Percentiles rank a stretch among this genome's conserved stretches.
Evolutionary conservation across 2,888 invertebrate species (phyloP).

Genomic region (Graphium colonna): DNA sequence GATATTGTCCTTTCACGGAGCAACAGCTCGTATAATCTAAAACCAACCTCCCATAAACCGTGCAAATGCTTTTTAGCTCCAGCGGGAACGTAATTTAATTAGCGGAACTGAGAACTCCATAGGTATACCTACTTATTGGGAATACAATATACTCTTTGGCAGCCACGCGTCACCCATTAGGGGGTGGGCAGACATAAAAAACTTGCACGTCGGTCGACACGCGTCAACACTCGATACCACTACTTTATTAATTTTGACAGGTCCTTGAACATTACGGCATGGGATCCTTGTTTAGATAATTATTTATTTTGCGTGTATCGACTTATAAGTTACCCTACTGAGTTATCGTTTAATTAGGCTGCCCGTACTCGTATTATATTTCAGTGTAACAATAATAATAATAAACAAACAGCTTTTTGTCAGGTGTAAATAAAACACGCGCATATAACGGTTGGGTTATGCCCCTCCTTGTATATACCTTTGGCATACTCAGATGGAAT

Average conservation of each 20-base stretch:
- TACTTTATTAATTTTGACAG: slow-evolving; percentile 67
- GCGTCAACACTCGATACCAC: slow-evolving; percentile 65
- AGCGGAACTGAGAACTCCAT: slow-evolving; percentile 10
- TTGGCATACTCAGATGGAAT: too few species aligned
- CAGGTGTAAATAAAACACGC: too few species aligned
- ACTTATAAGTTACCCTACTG: slow-evolving; percentile 19
- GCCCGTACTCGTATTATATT: too few species aligned
- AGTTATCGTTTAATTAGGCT: neutral
- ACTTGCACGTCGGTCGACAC: slow-evolving; percentile 45
- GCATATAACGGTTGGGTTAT: too few species aligned
- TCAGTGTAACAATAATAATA: too few species aligned
- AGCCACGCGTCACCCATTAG: slow-evolving; percentile 69
- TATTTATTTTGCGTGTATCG: slow-evolving; percentile 31
- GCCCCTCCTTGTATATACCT: too few species aligned
- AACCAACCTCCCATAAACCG: slow-evolving; percentile 25
- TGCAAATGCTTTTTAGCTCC: neutral
- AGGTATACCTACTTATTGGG: slow-evolving; percentile 30
- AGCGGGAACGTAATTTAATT: too few species aligned
- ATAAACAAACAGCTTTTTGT: too few species aligned
- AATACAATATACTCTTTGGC: slow-evolving; percentile 52
- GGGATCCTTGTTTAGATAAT: slow-evolving; percentile 33
- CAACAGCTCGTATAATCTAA: too few species aligned
- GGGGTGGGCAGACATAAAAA: slow-evolving; percentile 48
- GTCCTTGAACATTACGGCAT: slow-evolving; percentile 56
- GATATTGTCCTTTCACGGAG: too few species aligned